Evolutionary conservation across 2,113 vertebrate genomes (phyloP), one percentile per base, ranked within the genome.

Genomic region (Clinocottus analis): DNA sequence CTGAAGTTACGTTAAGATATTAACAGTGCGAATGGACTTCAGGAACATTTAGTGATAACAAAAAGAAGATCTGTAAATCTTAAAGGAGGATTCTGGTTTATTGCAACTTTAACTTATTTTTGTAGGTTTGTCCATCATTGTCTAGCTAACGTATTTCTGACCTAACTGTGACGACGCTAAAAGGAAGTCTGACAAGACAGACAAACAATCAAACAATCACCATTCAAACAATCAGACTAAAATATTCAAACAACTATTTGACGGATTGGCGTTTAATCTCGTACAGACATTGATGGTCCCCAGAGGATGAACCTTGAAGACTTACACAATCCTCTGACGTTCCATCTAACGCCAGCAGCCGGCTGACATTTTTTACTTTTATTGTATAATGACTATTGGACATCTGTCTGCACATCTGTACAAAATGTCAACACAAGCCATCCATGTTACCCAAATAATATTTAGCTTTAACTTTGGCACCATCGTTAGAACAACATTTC

Each of bases 1-100:
- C 78, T 43, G 59, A 76, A 75, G 61, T 49, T 41, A 67, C 4
- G 64, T 31, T 33, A 16, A 29, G 13, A 62, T 35, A 9, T 31
- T 63, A 41, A 75, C 6, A 19, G 49, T 66, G 56, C 4, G 0
- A 74, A 76, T 55, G 7, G 45, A 51, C 59, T 56, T 64, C 7
- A n/a, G 19, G 10, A 16, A 53, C 19, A 16, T 68, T 37, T 47
- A 13, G 51, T 21, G 17, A 25, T 21, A 41, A 31, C 19, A 77
- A 29, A 25, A 56, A 8, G n/a, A 19, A n/a, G 11, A 51, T 31
- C 3, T 66, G 25, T 43, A 16, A 19, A 12, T 3, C 19, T 74
- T 11, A 21, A 29, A 29, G 27, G 25, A 43, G 4, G 2, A n/a
- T 23, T 37, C 1, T 39, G 59, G 31, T 63, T 19, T 7, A 17